These are phyloP conservation scores for Cuculus canorus DNA, from an alignment of 2,797 vertebrate genomes.

Conservation along the genomic window DNA sequence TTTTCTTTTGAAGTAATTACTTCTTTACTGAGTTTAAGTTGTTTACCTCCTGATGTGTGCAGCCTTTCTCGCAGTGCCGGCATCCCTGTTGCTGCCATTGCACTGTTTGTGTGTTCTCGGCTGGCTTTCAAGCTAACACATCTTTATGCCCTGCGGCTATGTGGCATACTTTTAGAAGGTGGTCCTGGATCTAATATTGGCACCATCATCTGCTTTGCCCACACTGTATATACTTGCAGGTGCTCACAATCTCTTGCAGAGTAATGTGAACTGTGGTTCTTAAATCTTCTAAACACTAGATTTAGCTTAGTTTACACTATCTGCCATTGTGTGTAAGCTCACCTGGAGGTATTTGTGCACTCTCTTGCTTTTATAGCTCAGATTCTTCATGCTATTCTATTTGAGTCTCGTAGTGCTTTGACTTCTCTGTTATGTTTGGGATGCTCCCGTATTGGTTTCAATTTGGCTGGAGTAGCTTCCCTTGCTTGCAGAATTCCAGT, in stretches of 20 bases:
- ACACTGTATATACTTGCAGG: background rate
- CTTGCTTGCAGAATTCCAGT: background rate
- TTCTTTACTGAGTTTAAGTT: background rate
- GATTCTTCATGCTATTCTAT: background rate
- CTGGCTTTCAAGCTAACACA: background rate
- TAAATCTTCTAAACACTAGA: background rate
- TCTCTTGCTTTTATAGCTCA: background rate
- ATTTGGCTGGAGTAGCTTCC: background rate
- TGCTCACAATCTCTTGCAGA: background rate
- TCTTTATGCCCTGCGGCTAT: background rate
- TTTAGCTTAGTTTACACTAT: background rate
- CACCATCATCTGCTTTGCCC: background rate
- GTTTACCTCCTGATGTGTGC: background rate
- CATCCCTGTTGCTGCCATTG: background rate
- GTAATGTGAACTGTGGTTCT: background rate
- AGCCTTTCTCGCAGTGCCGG: background rate
- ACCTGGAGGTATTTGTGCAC: background rate
- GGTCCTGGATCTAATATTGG: background rate
- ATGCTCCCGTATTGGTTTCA: constrained; percentile 16
- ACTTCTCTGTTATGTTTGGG: constrained; percentile 14
- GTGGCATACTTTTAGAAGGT: background rate
- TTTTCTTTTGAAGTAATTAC: background rate
- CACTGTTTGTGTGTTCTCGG: background rate
- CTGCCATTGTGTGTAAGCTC: background rate
- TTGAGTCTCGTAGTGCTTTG: background rate